A percentile compares a stretch with the other conserved stretches of the same genome.
These are phyloP conservation scores for Oryzias javanicus DNA, from an alignment of 2,113 vertebrate species.

Conservation along the genomic window DNA sequence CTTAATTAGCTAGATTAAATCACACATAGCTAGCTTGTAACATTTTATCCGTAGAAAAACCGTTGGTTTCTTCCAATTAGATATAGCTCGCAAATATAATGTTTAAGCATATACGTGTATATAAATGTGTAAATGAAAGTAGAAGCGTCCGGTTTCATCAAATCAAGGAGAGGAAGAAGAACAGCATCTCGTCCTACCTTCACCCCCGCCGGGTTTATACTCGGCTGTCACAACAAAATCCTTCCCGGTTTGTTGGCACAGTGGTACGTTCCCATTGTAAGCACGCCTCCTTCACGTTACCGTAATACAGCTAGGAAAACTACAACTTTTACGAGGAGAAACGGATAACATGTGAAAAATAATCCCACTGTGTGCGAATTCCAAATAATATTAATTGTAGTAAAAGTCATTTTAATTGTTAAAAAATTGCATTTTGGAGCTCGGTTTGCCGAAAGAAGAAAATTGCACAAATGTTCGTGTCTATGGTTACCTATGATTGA, in stretches of 20 bases:
- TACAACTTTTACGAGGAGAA: too few relatives aligned
- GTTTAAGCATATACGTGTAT: not conserved
- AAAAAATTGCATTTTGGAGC: not conserved
- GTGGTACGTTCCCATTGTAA: conserved; percentile 65
- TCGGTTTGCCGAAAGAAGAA: not conserved
- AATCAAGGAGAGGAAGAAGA: too few relatives aligned
- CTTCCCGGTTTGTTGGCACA: conserved; percentile 38
- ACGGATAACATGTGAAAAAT: rapidly evolving
- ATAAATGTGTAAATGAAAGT: not conserved
- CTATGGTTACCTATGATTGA: conserved; percentile 29
- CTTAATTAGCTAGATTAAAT: conserved; percentile 44
- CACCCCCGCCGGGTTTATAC: too few relatives aligned
- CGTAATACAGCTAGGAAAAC: not conserved
- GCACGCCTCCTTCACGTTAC: conserved; percentile 8
- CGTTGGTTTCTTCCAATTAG: too few relatives aligned
- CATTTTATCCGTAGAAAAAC: not conserved
- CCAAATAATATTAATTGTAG: not conserved
- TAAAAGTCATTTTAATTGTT: not conserved
- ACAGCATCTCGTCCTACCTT: too few relatives aligned
- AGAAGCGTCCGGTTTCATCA: too few relatives aligned
- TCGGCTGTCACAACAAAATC: conserved; percentile 33
- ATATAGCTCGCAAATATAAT: too few relatives aligned
- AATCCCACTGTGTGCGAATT: not conserved
- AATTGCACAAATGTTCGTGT: conserved; percentile 1
- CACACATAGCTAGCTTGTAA: conserved; percentile 42